Evolutionary conservation across 2,113 vertebrate genomes (phyloP).

Genomic region (Neolamprologus tretocephalus): DNA sequence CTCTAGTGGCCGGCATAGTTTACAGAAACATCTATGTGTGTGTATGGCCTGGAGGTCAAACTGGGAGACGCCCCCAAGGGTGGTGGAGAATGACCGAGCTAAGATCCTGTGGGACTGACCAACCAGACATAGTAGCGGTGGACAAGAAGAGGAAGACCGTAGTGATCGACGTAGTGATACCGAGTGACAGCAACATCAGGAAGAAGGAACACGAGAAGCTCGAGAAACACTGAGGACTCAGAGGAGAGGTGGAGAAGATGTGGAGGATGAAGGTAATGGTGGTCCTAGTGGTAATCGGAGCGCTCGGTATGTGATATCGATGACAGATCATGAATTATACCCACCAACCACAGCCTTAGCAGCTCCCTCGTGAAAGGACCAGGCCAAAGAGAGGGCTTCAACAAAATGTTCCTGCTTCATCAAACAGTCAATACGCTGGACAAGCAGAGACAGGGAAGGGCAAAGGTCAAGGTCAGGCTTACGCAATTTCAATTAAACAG

Average conservation of each 20-base stretch:
- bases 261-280: fast-evolving
- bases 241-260: no score
- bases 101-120: no score
- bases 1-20: fast-evolving
- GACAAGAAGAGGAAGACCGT: no score
- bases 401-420: conserved; percentile 89
- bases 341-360: conserved; percentile 94
- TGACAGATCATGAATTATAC: conserved; percentile 10
- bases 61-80: no score
- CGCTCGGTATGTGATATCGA: neutral
- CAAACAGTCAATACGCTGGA: conserved; percentile 86
- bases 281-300: no score
- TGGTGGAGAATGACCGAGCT: no score
- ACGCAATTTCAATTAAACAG: neutral
- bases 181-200: no score
- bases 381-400: conserved; percentile 89
- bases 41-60: fast-evolving
- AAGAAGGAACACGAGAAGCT: no score
- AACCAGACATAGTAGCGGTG: no score
- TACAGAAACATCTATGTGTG: fast-evolving
- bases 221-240: no score
- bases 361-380: conserved; percentile 95
- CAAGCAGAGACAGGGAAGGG: neutral
- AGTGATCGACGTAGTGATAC: no score
- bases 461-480: neutral